A percentile compares a stretch with the other conserved stretches of the same genome.
phyloP scores from a whole-genome alignment of 2,113 vertebrate species.

The Pluvianellus socialis region DNA sequence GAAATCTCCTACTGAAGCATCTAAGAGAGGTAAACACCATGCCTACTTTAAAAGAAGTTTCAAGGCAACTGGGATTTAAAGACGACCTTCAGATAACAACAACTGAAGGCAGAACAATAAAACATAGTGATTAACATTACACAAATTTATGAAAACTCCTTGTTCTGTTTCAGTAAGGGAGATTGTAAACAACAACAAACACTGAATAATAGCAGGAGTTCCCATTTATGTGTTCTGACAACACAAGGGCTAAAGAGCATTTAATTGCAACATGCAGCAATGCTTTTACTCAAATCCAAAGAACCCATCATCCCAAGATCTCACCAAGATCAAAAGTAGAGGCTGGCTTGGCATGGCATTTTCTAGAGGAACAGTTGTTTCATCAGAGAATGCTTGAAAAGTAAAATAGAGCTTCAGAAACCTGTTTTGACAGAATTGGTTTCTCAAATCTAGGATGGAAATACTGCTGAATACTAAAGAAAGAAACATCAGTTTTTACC shows the following conservation, averaged over 20 bases:
- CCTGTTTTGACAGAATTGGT: background rate
- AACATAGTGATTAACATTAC: background rate
- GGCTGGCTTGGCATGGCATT: background rate
- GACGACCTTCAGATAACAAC: background rate
- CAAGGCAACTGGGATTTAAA: background rate
- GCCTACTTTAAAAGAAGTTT: background rate
- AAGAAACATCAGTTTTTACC: background rate
- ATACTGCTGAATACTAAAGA: background rate
- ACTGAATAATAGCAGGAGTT: background rate
- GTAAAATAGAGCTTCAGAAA: background rate
- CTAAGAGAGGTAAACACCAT: background rate
- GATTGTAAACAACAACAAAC: background rate
- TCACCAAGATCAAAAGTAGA: background rate
- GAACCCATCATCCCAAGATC: background rate
- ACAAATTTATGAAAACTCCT: background rate
- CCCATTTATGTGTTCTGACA: background rate
- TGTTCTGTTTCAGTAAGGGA: background rate
- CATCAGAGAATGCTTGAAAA: background rate
- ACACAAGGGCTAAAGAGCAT: background rate
- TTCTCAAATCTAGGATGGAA: background rate
- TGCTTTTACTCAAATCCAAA: background rate
- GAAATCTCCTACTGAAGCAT: background rate
- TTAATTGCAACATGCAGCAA: background rate
- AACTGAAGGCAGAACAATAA: background rate
- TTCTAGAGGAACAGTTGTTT: background rate